phyloP scores from a whole-genome alignment of 1,140 invertebrate genomes.

The Lerema accius region DNA sequence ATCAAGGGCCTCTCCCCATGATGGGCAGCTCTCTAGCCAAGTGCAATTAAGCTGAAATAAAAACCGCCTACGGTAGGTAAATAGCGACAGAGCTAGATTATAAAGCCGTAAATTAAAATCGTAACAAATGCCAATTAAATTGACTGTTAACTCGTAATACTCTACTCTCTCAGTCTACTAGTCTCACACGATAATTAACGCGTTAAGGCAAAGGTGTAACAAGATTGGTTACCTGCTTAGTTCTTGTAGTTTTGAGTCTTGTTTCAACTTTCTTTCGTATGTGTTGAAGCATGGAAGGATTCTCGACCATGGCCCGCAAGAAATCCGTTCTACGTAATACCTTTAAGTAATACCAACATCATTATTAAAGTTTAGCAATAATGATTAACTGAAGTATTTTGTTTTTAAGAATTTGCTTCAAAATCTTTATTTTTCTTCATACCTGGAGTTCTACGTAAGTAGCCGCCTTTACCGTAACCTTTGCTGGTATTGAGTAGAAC shows the following conservation, averaged over 20 bases:
- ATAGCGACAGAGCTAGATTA: too few species aligned
- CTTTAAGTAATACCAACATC: conserved; percentile 44
- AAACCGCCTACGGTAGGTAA: conserved; percentile 18
- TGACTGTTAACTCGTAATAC: too few species aligned
- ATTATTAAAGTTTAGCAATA: conserved; percentile 17
- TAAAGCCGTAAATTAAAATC: too few species aligned
- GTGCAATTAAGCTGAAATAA: conserved; percentile 8
- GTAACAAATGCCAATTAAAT: too few species aligned
- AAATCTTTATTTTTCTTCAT: conserved; percentile 25
- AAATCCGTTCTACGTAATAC: conserved; percentile 69
- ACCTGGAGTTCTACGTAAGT: conserved; percentile 76
- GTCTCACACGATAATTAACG: too few species aligned
- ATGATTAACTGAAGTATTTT: too few species aligned
- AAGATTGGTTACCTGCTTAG: conserved; percentile 67
- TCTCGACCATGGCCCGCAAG: conserved; percentile 63
- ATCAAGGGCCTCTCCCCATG: conserved; percentile 2
- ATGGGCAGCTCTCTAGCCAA: conserved; percentile 1
- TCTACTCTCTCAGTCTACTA: too few species aligned
- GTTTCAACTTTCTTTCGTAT: conserved; percentile 56
- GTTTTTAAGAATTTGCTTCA: neutral
- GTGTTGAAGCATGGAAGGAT: conserved; percentile 52
- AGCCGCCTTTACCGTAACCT: conserved; percentile 74
- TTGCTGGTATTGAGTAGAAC: conserved; percentile 74
- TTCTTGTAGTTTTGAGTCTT: conserved; percentile 46
- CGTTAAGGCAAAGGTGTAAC: too few species aligned